Conservation (phyloP, 2,113 vertebrate species). For the Pelmatolapia mariae region DNA sequence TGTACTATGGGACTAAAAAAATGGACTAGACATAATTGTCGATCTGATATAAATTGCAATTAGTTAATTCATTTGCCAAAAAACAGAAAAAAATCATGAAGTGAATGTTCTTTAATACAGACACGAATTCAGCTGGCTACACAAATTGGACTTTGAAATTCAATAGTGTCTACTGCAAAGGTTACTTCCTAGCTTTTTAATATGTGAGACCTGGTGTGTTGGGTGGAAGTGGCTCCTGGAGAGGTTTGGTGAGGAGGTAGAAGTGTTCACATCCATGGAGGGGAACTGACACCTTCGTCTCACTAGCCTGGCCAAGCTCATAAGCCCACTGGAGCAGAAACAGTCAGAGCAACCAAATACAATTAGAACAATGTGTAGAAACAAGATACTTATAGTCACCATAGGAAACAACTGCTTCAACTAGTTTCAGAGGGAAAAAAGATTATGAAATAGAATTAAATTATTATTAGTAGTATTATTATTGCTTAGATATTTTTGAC, state of each 20-base stretch:
- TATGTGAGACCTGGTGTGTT: constrained; percentile 78
- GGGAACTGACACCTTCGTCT: constrained; percentile 87
- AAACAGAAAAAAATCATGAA: background rate
- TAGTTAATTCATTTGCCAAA: background rate
- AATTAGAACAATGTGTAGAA: background rate
- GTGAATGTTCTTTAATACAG: background rate
- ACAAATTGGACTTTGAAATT: background rate
- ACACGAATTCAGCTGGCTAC: background rate
- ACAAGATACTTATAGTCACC: background rate
- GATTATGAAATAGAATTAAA: background rate
- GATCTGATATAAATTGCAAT: background rate
- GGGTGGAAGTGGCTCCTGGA: constrained; percentile 73
- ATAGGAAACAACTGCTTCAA: background rate
- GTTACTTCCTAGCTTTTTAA: background rate
- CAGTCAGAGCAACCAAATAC: background rate
- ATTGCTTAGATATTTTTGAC: background rate
- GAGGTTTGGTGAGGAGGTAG: constrained; percentile 92
- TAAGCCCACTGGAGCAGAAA: constrained; percentile 87
- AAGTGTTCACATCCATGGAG: constrained; percentile 97
- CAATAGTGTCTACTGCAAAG: background rate
- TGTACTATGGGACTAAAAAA: background rate
- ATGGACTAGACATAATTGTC: background rate
- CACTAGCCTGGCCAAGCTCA: constrained; percentile 89
- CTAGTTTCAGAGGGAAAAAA: background rate
- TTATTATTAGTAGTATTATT: background rate